Conservation (phyloP, 2,888 invertebrate species). For the Zygaena filipendulae region DNA sequence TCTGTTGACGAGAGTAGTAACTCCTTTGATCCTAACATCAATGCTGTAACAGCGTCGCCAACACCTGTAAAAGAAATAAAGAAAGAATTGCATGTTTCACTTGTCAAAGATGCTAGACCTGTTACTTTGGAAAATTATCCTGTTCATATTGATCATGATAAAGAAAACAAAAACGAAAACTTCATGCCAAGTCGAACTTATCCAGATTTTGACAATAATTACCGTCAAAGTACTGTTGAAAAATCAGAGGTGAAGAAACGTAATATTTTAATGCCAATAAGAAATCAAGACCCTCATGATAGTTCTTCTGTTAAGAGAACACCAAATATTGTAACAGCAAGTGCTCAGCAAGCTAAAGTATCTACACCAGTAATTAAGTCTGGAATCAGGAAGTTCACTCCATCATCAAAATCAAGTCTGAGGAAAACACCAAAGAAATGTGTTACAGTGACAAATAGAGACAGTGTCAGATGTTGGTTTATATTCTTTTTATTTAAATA, state of each 20-base stretch:
- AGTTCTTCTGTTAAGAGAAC: constrained; percentile 30
- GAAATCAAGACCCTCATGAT: no score
- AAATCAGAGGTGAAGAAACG: constrained; percentile 29
- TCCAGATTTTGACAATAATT: constrained; percentile 27
- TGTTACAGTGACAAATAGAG: constrained; percentile 30
- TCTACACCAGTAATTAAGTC: constrained; percentile 49
- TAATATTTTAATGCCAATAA: no score
- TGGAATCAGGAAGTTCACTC: constrained; percentile 46
- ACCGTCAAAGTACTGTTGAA: constrained; percentile 17
- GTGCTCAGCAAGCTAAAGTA: constrained; percentile 32
- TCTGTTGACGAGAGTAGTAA: constrained; percentile 46
- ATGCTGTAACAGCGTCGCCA: constrained; percentile 31
- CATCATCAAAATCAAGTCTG: constrained; percentile 35
- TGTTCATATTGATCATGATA: constrained; percentile 25
- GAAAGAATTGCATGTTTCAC: no score
- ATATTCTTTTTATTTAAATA: not conserved
- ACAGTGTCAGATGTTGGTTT: constrained; percentile 44
- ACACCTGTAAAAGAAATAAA: constrained; percentile 26
- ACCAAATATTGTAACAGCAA: constrained; percentile 31
- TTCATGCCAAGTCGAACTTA: constrained; percentile 28
- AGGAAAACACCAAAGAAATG: constrained; percentile 36
- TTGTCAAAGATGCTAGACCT: constrained; percentile 27
- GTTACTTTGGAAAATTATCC: constrained; percentile 40
- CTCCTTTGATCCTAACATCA: constrained; percentile 28
- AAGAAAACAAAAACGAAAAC: constrained; percentile 34